These are phyloP conservation scores for Manduca sexta DNA, from an alignment of 1,140 invertebrate species.

Conservation along the genomic window DNA sequence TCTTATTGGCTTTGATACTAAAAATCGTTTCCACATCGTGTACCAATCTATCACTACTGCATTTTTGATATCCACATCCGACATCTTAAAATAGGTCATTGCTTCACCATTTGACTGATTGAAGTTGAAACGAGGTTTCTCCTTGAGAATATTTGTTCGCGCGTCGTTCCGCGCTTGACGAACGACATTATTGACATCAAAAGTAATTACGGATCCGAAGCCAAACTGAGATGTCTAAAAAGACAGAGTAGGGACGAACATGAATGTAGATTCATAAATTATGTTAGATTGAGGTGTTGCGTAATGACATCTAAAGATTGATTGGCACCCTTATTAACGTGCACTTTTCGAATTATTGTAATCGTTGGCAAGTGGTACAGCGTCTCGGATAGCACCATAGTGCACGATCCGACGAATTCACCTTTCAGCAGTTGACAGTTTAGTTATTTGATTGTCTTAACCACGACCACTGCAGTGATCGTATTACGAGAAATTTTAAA, in stretches of 20 bases:
- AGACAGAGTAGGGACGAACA: slow-evolving; percentile 11
- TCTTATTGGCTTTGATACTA: slow-evolving; percentile 16
- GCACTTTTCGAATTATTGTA: slow-evolving; percentile 35
- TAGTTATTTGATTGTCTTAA: no score
- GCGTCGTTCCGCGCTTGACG: not conserved
- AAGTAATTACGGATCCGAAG: slow-evolving; percentile 10
- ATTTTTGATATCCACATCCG: slow-evolving; percentile 9
- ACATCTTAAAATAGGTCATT: slow-evolving; percentile 10
- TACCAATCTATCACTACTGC: slow-evolving; percentile 3
- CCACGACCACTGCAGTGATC: no score
- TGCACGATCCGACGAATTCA: slow-evolving; percentile 33
- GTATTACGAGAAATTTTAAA: no score
- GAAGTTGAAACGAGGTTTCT: slow-evolving; percentile 3
- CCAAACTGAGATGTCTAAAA: slow-evolving; percentile 18
- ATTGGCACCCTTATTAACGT: slow-evolving; percentile 38
- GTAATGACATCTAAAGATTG: slow-evolving; percentile 37
- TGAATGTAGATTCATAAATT: slow-evolving; percentile 34
- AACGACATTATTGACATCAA: slow-evolving; percentile 10
- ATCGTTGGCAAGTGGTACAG: slow-evolving; percentile 29
- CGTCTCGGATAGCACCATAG: slow-evolving; percentile 26
- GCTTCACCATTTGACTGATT: slow-evolving; percentile 4
- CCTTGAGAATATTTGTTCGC: slow-evolving; percentile 9
- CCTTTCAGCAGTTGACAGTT: slow-evolving; percentile 14
- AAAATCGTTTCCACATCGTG: slow-evolving; percentile 6
- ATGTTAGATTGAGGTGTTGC: slow-evolving; percentile 35